Conservation (phyloP, 2,113 vertebrate genomes). For the Falcunculus frontatus region DNA sequence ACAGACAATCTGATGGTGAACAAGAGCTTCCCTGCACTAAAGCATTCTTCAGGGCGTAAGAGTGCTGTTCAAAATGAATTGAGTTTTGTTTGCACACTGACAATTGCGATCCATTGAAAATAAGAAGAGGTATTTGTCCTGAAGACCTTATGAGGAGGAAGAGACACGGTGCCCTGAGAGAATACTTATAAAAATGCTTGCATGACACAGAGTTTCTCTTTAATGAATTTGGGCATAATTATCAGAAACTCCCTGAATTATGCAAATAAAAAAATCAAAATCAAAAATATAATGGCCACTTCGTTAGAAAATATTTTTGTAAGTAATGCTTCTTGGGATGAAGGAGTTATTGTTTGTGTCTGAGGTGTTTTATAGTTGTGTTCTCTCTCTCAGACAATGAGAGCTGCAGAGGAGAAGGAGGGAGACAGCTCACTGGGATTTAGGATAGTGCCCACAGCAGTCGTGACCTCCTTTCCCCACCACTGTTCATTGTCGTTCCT, state of each 20-base stretch:
- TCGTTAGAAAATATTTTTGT: not conserved
- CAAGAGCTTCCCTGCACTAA: not conserved
- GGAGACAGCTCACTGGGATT: not conserved
- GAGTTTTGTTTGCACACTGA: not conserved
- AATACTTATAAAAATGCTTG: not conserved
- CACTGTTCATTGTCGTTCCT: not conserved
- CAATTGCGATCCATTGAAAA: not conserved
- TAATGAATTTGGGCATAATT: not conserved
- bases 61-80: not conserved
- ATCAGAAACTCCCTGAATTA: not conserved
- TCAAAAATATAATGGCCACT: not conserved
- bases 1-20: not conserved
- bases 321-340: not conserved
- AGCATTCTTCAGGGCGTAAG: not conserved
- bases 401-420: not conserved
- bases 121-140: not conserved
- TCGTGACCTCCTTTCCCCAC: not conserved
- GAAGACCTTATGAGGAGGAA: not conserved
- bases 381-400: not conserved
- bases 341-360: not conserved
- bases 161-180: not conserved
- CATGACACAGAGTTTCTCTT: not conserved
- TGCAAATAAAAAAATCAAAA: not conserved
- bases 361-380: not conserved
- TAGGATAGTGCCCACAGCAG: not conserved